Base-by-base conservation (phyloP, 2,888 invertebrate species). In the Lymantria monacha region DNA sequence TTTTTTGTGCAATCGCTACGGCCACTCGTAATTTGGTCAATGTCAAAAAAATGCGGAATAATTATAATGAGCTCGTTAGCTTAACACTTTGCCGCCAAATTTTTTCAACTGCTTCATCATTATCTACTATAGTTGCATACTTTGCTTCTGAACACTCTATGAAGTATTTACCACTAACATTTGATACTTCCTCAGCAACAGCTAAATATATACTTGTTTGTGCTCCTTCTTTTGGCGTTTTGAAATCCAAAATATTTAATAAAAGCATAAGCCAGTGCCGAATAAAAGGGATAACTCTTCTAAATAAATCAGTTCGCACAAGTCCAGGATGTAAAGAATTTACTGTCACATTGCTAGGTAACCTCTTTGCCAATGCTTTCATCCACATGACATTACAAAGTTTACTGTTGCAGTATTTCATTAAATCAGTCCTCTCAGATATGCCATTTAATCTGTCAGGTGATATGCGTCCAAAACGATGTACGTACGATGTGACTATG, bases 281-380 rank as follows among this genome's bases (percentile, higher is more conserved):
- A 0, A 38, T 0, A 2, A 49, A 7, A 0, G 59, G 48, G 0
- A 93, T 93, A 11, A 93, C 81, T 64, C 92, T 94, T 37, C 94
- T 91, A 93, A 95, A 96, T 47, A 96, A 96, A 12, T 95, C 95
- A 0, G 95, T 95, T 72, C 94, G 94, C 38, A 97, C 95, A 76
- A 95, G 86, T 11, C 97, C 97, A 0, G 97, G 97, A 83, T 97
- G 97, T 46, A 97, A 80, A 59, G 94, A 94, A 73, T 97, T 97
- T 0, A 93, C 96, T 0, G 95, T 95, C 0, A 97, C 94, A 3
- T 93, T 94, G 11, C 66, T 65, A 1, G 85, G 81, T 3, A 91
- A 55, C 30, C 76, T 70, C 40, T 80, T 83, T 0, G 82, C 79
- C 11, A 92, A 70, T 8, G 87, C 89, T 46, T 82, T 87, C 10